Evolutionary conservation across 2,888 invertebrate genomes (phyloP).

Genomic region (Tipula helvola): DNA sequence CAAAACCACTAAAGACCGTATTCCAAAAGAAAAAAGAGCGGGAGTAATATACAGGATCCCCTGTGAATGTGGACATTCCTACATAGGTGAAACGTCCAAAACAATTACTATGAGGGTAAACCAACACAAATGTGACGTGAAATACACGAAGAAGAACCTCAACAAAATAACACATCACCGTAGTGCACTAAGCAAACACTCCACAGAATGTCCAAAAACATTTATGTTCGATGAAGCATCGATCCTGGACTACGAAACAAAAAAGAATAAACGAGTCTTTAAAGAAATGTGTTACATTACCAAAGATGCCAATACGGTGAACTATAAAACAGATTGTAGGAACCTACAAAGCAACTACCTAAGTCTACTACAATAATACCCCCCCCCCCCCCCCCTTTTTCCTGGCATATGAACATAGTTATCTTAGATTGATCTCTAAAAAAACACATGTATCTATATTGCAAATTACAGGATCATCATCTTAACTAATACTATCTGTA

Average conservation of each 20-base stretch:
- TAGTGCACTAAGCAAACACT: not conserved
- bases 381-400: no score
- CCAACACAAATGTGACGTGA: not conserved
- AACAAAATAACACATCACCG: not conserved
- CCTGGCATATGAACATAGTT: no score
- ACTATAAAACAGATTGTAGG: not conserved
- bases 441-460: no score
- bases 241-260: not conserved
- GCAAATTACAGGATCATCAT: no score
- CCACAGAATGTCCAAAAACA: not conserved
- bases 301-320: not conserved
- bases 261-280: not conserved
- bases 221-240: not conserved
- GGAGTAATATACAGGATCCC: not conserved
- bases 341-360: not conserved
- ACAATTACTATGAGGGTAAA: not conserved
- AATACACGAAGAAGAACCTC: not conserved
- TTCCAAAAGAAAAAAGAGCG: not conserved
- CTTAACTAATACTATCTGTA: no score
- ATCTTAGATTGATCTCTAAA: no score
- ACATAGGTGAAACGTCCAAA: not conserved
- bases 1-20: not conserved
- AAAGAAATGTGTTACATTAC: not conserved
- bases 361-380: not conserved
- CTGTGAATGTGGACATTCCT: not conserved